Conservation (phyloP, 2,797 vertebrate species). For the Notamacropus eugenii region DNA sequence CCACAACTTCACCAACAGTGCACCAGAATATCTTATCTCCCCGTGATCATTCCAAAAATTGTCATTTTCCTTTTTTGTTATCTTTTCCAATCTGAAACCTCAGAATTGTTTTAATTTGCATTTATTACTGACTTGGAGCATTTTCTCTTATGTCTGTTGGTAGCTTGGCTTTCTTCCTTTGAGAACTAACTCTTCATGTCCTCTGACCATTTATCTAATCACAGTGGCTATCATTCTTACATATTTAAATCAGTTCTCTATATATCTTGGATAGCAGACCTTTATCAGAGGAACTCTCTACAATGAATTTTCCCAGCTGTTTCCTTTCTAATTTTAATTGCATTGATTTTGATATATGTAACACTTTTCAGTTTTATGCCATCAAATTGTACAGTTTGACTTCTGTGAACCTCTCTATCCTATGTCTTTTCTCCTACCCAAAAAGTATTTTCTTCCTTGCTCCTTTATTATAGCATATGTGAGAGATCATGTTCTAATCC, state of each 20-base stretch:
- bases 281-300: neutral
- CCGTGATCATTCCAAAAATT: neutral
- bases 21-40: neutral
- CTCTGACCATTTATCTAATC: neutral
- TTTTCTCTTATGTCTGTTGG: neutral
- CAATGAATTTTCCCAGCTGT: neutral
- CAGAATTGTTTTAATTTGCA: neutral
- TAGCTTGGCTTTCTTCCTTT: neutral
- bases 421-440: too few species aligned
- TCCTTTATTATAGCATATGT: too few species aligned
- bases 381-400: too few species aligned
- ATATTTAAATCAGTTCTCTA: neutral
- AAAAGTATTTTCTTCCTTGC: too few species aligned
- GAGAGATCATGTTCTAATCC: too few species aligned
- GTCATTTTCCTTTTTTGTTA: neutral
- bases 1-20: neutral
- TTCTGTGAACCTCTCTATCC: too few species aligned
- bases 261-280: neutral
- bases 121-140: neutral
- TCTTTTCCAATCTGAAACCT: neutral
- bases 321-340: neutral
- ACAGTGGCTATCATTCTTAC: neutral
- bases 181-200: neutral
- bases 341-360: neutral
- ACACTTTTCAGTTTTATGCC: neutral